Evolutionary conservation across 2,113 vertebrate species (phyloP).

Genomic region (Peromyscus californicus): DNA sequence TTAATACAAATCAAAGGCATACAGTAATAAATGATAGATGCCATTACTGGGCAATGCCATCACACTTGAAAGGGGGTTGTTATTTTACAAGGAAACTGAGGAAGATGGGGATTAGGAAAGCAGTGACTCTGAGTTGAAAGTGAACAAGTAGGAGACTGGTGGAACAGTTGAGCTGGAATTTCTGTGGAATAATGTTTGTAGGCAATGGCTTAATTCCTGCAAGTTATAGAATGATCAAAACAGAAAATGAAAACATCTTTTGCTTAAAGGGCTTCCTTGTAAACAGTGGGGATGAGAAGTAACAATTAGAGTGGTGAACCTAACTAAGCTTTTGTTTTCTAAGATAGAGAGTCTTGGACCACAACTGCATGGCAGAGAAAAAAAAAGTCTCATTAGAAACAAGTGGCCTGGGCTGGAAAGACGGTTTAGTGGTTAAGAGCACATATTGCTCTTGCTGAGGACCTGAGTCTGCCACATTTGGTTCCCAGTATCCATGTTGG

Average conservation of each 20-base stretch:
- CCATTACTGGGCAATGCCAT: neutral
- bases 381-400: neutral
- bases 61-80: neutral
- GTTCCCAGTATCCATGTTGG: neutral
- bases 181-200: neutral
- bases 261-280: neutral
- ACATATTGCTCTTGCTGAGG: neutral
- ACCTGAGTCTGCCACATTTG: neutral
- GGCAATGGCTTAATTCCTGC: neutral
- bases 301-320: neutral
- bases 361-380: neutral
- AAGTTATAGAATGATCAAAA: neutral
- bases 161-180: neutral
- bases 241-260: neutral
- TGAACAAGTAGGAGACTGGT: neutral
- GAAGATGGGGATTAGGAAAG: neutral
- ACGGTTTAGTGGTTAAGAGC: neutral
- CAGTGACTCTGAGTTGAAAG: neutral
- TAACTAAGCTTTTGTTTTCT: neutral
- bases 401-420: neutral
- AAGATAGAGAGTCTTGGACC: neutral
- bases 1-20: neutral
- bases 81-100: no score
- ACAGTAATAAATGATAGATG: neutral
- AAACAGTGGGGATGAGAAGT: neutral